Evolutionary conservation across 2,113 vertebrate species (phyloP).

Genomic region (Elephas maximus): DNA sequence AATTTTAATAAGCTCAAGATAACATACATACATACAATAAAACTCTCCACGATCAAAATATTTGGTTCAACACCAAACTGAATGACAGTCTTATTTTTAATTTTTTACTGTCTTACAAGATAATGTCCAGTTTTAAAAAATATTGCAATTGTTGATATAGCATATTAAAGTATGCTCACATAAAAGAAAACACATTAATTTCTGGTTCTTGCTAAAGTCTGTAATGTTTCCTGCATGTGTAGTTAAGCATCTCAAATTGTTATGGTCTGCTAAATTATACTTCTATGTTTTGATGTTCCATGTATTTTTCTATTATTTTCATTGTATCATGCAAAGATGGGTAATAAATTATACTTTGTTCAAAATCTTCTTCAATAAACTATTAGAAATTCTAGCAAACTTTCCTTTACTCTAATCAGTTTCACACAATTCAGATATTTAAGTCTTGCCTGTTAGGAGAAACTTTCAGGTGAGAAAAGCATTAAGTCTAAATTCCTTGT

Average conservation of each 20-base stretch:
- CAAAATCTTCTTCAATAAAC: conserved; percentile 38
- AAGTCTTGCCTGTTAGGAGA: neutral
- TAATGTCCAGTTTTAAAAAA: neutral
- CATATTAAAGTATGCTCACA: neutral
- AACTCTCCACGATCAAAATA: neutral
- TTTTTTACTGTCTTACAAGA: neutral
- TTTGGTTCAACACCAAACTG: conserved; percentile 24
- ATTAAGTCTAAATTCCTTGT: neutral
- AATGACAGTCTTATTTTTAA: neutral
- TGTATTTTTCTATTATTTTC: conserved; percentile 61
- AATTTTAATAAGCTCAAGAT: conserved; percentile 45
- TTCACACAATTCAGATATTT: neutral
- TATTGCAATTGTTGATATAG: neutral
- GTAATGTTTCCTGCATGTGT: neutral
- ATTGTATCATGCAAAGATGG: conserved; percentile 48
- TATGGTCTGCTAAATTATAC: neutral
- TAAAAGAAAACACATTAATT: conserved; percentile 11
- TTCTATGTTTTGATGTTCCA: conserved; percentile 49
- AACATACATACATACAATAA: neutral
- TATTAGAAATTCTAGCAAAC: conserved; percentile 1
- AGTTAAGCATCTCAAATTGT: conserved; percentile 45
- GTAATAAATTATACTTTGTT: conserved; percentile 56
- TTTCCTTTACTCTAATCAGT: conserved; percentile 34
- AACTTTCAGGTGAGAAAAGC: neutral
- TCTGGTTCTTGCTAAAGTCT: conserved; percentile 42